Base-by-base conservation (phyloP, 2,797 vertebrate species). In the Cossypha heuglini region DNA sequence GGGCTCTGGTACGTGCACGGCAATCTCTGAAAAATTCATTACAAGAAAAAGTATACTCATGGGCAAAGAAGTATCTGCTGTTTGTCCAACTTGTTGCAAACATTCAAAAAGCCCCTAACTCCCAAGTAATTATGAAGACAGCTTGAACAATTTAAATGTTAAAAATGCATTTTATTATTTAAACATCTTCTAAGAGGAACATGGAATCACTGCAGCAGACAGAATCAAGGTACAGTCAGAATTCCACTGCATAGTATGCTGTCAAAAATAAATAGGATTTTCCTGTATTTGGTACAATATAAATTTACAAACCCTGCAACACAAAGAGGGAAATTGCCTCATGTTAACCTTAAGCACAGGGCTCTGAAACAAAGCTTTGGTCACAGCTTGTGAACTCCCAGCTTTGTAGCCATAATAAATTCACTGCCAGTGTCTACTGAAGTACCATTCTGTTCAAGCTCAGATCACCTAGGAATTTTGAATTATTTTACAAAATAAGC, bases 131-230 rank as follows among this genome's bases (percentile, higher is more conserved):
- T 94, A 94, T 43, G 49, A 46, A 68, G 79, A 67, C 71, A 85
- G 49, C 33, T 82, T 85, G 55, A 89, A 93, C 63, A 87, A 82
- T 43, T 90, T 95, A 84, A 96, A 90, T 91, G 92, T 93, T 96
- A 80, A 97, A 96, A 90, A 77, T 28, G 6, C 12, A 80, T 80
- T 91, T 92, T 92, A 97, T 91, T 95, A 94, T 96, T 96, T 92
- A 92, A 96, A 77, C 61, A 82, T 85, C 90, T 89, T 29, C 6
- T 67, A 72, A 77, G 4, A 69, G 29, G 40, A 80, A 87, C 33
- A 74, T 3, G 46, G 26, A 93, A 61, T 76, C 61, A 77, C 45
- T 80, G 78, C 88, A 71, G 90, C 75, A 91, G 78, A 83, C 49
- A 88, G 89, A 94, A 74, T 0, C 48, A 67, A 79, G 29, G 42